Evolutionary conservation across 2,797 vertebrate species (phyloP), one percentile per base, ranked within the genome.

Genomic region (Adelosebastes latens): DNA sequence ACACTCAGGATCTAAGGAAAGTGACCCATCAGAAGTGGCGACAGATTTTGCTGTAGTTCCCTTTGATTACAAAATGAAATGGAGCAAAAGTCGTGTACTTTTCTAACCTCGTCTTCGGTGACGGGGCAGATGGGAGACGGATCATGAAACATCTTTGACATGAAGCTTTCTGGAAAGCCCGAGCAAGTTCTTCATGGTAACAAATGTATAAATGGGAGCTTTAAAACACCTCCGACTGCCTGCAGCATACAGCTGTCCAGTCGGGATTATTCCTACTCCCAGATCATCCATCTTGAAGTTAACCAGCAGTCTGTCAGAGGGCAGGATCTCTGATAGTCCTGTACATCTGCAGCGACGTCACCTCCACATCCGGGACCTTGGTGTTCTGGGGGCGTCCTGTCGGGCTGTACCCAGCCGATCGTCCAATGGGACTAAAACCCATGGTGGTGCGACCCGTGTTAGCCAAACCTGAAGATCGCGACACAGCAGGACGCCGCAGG

Each of bases 351-450:
- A 96, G 90, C 1, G 94, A 94, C 0, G 92, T 95, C 75, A 76
- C 94, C 77, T 94, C 90, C 81, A 94, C 93, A 1, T 92, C 90
- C 5, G 82, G 88, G 13, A 10, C 79, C 62, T 86, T 92, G 49
- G 55, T 8, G n/a, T 84, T 89, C 76, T 92, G 91, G 2, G 87
- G 81, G 0, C 93, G 93, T 18, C 83, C 94, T 0, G 90, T 93
- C 1, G 96, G 96, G 83, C 96, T 96, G 93, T 96, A 96, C 1
- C 95, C 94, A 0, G 95, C 96, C 0, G 95, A 96, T 0, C 95
- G 93, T 0, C 95, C 94, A 72, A 93, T 93, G 11, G 94, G 95
- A 22, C 93, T 96, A 86, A 96, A 96, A 7, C 92, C 90, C 0
- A 88, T 74, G 61, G 91, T 84, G 71, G 92, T 16, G 60, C 94